phyloP scores from a whole-genome alignment of 2,888 invertebrate species.

The Pegoplata infirma region DNA sequence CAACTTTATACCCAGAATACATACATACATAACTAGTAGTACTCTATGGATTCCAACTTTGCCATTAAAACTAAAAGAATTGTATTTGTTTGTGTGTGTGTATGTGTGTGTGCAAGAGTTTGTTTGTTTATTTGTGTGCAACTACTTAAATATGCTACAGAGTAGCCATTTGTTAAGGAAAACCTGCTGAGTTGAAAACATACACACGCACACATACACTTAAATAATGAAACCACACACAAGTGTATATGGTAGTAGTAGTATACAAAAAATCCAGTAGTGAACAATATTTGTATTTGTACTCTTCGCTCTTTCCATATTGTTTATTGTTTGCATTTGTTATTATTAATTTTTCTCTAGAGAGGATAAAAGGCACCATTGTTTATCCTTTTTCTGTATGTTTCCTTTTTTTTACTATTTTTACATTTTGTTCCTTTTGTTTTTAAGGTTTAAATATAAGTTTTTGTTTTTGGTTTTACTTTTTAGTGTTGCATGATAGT shows the following conservation, averaged over 20 bases:
- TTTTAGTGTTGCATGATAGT: background rate
- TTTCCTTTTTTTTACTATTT: background rate
- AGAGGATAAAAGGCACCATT: conserved; percentile 36
- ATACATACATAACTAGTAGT: no score
- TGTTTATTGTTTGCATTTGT: conserved; percentile 56
- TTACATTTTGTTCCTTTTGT: background rate
- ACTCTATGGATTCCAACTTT: conserved; percentile 14
- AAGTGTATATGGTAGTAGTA: no score
- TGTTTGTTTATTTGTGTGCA: conserved; percentile 4
- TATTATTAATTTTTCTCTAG: conserved; percentile 58
- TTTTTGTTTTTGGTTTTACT: background rate
- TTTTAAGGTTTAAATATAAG: background rate
- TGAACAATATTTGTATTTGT: background rate
- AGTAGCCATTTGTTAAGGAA: conserved; percentile 19
- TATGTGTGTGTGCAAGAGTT: no score
- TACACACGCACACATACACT: background rate
- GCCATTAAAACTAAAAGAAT: background rate
- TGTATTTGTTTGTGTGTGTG: no score
- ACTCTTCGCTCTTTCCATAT: background rate
- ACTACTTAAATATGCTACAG: conserved; percentile 13
- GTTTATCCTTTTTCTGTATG: conserved; percentile 28
- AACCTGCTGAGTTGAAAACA: background rate
- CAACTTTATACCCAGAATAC: no score
- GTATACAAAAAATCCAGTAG: no score
- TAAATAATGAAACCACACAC: background rate